A percentile compares a stretch with the other conserved stretches of the same genome.
phyloP scores from a whole-genome alignment of 2,888 invertebrate genomes.

The Hypercompe scribonia region DNA sequence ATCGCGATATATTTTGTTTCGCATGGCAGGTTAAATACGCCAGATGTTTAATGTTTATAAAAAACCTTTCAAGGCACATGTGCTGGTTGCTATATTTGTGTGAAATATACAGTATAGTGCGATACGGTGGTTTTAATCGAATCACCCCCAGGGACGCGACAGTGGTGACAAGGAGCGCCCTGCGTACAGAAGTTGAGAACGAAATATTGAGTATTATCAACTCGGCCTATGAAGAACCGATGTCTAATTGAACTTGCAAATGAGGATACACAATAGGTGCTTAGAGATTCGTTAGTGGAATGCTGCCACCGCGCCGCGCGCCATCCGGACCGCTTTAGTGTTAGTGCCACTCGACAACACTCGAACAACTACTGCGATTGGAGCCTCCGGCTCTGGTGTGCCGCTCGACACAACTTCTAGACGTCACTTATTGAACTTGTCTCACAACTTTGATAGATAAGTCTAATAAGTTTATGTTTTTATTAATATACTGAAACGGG shows the following conservation, averaged over 20 bases:
- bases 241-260: slow-evolving; percentile 31
- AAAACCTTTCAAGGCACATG: no score
- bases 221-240: slow-evolving; percentile 3
- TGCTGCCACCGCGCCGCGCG: neutral
- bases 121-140: no score
- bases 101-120: no score
- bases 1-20: no score
- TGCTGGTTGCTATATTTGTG: no score
- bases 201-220: slow-evolving; percentile 17
- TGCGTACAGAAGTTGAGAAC: slow-evolving; percentile 15
- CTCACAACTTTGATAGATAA: neutral
- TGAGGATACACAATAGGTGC: slow-evolving; percentile 23
- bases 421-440: slow-evolving; percentile 3
- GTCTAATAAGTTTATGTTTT: neutral
- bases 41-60: no score
- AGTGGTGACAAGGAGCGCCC: no score
- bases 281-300: neutral
- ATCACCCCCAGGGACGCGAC: no score
- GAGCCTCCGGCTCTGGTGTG: neutral
- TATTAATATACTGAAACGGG: neutral
- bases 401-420: neutral
- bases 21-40: no score
- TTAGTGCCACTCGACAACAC: slow-evolving; percentile 4
- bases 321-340: neutral
- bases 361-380: slow-evolving; percentile 20